Evolutionary conservation across 2,113 vertebrate genomes (phyloP), one percentile per base, ranked within the genome.

Genomic region (Cairina moschata): DNA sequence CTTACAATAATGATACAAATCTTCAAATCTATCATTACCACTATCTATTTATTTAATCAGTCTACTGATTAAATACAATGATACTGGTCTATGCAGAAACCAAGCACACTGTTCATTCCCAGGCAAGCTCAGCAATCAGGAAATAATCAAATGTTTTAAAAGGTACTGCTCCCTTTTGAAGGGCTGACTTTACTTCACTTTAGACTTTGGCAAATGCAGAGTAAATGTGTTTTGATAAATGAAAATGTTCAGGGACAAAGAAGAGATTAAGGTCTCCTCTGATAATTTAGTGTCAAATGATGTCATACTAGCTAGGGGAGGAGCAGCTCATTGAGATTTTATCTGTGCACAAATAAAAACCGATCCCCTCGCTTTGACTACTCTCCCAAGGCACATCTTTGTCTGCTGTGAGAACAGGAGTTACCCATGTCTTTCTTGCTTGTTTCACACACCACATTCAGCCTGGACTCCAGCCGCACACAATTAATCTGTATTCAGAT

Each of bases 281-380:
- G 26, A 25, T 34, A 90, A 87, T 90, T 14, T 54, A 65, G 34
- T 79, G 79, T 89, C 40, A 93, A 28, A 84, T 87, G 73, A 65
- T 91, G 44, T 87, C 96, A 75, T 95, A 93, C 44, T 16, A 75
- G 66, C 63, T 78, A 25, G 56, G 89, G 58, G 56, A 95, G 56
- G 55, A 91, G 79, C 29, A 80, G 44, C 72, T 80, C 78, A 88
- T 59, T 92, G 92, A 93, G 60, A 91, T 78, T 63, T 91, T 84
- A 94, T 36, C 76, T 77, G 48, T 4, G 6, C 76, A 95, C 83
- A 96, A 97, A 76, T 75, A 54, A 85, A 87, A 74, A 13, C 81
- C 31, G 52, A 88, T 87, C 48, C 34, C 22, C 66, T 84, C 32
- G 56, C 59, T 95, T n/a, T 0, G 1, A 62, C 59, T 88, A 32